Conservation (phyloP, 2,113 vertebrate genomes). For the Petrocephalus zakoni region DNA sequence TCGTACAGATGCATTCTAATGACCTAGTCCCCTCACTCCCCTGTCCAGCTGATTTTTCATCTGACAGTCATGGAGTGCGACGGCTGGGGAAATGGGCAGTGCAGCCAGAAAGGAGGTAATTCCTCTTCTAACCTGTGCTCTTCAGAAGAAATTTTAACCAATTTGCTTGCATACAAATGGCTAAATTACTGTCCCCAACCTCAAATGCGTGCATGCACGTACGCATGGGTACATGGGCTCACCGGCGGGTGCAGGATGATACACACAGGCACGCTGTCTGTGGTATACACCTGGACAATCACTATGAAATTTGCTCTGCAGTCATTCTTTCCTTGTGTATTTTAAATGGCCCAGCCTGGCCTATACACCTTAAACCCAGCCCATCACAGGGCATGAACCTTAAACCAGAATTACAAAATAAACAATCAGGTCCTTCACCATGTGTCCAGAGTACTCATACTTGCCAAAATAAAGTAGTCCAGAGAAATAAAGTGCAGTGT, state of each 20-base stretch:
- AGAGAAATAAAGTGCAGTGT: too few species aligned
- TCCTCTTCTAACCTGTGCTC: background rate
- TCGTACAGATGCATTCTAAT: constrained; percentile 17
- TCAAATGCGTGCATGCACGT: background rate
- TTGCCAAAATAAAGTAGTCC: too few species aligned
- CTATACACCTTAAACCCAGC: background rate
- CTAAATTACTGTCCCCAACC: background rate
- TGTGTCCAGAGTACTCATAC: background rate
- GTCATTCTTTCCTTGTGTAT: background rate
- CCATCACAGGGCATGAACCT: background rate
- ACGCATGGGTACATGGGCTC: background rate
- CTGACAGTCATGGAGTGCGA: background rate
- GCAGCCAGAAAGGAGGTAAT: background rate
- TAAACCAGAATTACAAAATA: background rate
- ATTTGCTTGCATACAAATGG: background rate
- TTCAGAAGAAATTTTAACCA: background rate
- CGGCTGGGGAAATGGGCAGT: background rate
- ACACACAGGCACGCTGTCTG: background rate
- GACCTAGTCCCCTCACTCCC: background rate
- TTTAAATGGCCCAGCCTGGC: background rate
- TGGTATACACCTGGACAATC: background rate
- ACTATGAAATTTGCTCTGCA: background rate
- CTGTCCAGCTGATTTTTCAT: background rate
- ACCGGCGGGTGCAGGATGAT: background rate
- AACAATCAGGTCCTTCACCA: background rate